Evolutionary conservation across 2,888 invertebrate genomes (phyloP).

Genomic region (Oegoconia quadripuncta): DNA sequence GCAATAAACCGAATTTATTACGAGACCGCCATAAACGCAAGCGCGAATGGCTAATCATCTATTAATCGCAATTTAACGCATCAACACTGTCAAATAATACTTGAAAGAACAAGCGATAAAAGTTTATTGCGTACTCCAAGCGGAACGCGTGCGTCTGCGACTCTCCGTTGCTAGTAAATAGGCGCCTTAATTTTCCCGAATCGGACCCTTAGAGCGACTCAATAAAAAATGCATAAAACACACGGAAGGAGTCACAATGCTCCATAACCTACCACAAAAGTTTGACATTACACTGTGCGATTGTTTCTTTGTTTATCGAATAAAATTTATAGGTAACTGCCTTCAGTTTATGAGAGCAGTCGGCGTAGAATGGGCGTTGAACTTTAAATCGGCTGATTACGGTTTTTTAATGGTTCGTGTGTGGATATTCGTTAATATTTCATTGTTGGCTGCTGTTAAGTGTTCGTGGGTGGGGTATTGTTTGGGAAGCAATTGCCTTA

Average conservation of each 20-base stretch:
- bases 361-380: constrained; percentile 60
- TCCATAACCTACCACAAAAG: constrained; percentile 69
- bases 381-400: constrained; percentile 70
- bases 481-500: neutral
- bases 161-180: constrained; percentile 3
- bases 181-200: constrained; percentile 9
- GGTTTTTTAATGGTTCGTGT: constrained; percentile 63
- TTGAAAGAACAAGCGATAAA: constrained; percentile 65
- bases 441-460: constrained; percentile 46
- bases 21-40: constrained; percentile 60
- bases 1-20: constrained; percentile 70
- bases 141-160: constrained; percentile 8
- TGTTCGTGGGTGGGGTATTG: constrained; percentile 19
- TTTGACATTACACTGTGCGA: constrained; percentile 57
- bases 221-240: constrained; percentile 31
- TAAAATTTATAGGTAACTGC: constrained; percentile 59
- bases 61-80: constrained; percentile 72
- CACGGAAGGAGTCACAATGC: constrained; percentile 56
- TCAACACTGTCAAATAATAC: constrained; percentile 71
- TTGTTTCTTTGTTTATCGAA: constrained; percentile 74
- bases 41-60: constrained; percentile 66
- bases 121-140: constrained; percentile 43
- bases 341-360: constrained; percentile 50
- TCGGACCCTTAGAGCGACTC: constrained; percentile 9
- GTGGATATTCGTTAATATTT: constrained; percentile 59